Percentiles rank a stretch among this genome's conserved stretches.
These are phyloP conservation scores for Mesocricetus auratus DNA, from an alignment of 2,113 vertebrate genomes.

Conservation along the genomic window DNA sequence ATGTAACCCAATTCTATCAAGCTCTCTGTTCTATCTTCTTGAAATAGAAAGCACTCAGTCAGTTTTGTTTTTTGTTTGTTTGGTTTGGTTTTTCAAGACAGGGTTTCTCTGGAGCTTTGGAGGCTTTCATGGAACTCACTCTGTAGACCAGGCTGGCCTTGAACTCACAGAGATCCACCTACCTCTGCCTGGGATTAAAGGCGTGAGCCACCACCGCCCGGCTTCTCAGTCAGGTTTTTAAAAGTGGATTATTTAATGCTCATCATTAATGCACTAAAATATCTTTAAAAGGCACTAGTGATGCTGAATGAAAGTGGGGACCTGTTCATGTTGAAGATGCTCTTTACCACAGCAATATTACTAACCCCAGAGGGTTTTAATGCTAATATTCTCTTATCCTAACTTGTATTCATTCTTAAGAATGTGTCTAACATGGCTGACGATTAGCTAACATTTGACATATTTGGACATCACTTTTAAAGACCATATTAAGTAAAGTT, in stretches of 20 bases:
- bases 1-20: too few species aligned
- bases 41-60: background rate
- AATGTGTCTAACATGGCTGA: background rate
- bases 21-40: background rate
- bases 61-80: background rate
- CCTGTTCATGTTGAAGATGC: background rate
- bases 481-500: background rate
- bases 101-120: too few species aligned
- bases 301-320: background rate
- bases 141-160: too few species aligned
- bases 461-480: conserved; percentile 3
- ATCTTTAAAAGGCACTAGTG: background rate
- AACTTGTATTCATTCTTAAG: background rate
- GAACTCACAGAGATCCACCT: too few species aligned
- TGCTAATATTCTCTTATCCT: background rate
- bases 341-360: background rate
- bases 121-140: too few species aligned
- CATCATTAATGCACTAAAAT: background rate
- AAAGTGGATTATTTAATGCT: background rate
- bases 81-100: too few species aligned
- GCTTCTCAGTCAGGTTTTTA: background rate
- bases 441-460: background rate
- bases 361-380: background rate
- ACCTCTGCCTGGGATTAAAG: too few species aligned
- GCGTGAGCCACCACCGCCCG: too few species aligned